These are phyloP conservation scores for Pollachius pollachius DNA, from an alignment of 2,113 vertebrate species.

Conservation along the genomic window DNA sequence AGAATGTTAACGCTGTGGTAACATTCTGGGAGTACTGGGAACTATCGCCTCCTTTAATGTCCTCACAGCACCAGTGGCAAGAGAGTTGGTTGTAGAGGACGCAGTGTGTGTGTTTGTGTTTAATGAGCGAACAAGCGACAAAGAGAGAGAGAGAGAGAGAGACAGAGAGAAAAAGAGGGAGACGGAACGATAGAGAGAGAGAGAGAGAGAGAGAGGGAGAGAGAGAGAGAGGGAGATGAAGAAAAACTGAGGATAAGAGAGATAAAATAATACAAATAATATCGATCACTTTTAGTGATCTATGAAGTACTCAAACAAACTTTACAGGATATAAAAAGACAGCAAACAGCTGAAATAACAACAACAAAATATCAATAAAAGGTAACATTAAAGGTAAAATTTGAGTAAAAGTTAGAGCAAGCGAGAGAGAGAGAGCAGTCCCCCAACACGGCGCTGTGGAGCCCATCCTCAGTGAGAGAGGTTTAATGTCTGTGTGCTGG, in stretches of 20 bases:
- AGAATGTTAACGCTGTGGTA: neutral
- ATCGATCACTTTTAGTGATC: no score
- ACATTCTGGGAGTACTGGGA: constrained; percentile 10
- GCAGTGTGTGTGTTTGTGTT: neutral
- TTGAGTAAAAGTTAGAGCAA: neutral
- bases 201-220: neutral
- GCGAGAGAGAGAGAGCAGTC: neutral
- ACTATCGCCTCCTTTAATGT: constrained; percentile 8
- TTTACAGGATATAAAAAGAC: no score
- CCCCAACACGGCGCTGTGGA: constrained; percentile 31
- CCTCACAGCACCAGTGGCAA: constrained; percentile 6
- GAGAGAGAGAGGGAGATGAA: no score
- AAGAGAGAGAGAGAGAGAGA: neutral
- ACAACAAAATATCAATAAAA: no score
- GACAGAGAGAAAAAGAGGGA: neutral
- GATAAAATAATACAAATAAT: no score
- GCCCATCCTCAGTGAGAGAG: constrained; percentile 32
- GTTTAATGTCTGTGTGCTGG: constrained; percentile 55
- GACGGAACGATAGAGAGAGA: neutral
- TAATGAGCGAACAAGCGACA: no score
- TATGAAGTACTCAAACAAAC: no score
- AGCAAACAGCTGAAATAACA: no score
- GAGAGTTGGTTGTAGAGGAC: neutral
- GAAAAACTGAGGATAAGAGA: no score
- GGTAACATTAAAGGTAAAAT: no score